phyloP scores from a whole-genome alignment of 2,797 vertebrate genomes.

The Gymnoscopelus braueri region DNA sequence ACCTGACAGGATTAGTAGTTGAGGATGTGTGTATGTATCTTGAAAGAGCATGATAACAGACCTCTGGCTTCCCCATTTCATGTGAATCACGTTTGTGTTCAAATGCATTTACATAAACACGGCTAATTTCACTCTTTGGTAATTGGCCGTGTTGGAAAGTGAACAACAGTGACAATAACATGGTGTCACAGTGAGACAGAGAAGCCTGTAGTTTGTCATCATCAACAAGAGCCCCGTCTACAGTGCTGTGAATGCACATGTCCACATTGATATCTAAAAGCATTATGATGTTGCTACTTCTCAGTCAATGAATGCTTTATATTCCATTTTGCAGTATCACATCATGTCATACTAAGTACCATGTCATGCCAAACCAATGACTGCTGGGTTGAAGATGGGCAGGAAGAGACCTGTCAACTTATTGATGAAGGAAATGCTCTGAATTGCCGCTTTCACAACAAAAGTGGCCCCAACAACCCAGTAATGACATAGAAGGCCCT shows the following conservation, averaged over 20 bases:
- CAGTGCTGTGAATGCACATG: neutral
- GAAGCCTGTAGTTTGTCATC: neutral
- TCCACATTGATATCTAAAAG: neutral
- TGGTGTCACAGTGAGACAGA: neutral
- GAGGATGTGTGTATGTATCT: conserved; percentile 23
- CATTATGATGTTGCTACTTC: neutral
- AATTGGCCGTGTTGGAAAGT: too few relatives aligned
- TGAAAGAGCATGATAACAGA: conserved; percentile 17
- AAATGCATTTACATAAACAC: conserved; percentile 18
- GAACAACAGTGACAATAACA: too few relatives aligned
- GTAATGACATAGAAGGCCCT: too few relatives aligned
- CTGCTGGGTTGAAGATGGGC: too few relatives aligned
- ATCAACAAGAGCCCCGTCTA: neutral
- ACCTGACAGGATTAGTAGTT: conserved; percentile 50
- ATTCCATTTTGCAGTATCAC: neutral
- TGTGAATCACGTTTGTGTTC: conserved; percentile 37
- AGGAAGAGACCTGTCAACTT: too few relatives aligned
- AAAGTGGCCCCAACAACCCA: too few relatives aligned
- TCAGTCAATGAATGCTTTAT: conserved; percentile 3
- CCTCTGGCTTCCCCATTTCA: conserved; percentile 40
- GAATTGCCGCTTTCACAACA: too few relatives aligned
- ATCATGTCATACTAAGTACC: neutral
- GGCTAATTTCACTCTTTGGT: too few relatives aligned
- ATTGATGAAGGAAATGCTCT: too few relatives aligned
- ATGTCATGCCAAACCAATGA: neutral